Evolutionary conservation across 2,888 invertebrate genomes (phyloP), one percentile per base, ranked within the genome.

Genomic region (Drosophila melanosoma): DNA sequence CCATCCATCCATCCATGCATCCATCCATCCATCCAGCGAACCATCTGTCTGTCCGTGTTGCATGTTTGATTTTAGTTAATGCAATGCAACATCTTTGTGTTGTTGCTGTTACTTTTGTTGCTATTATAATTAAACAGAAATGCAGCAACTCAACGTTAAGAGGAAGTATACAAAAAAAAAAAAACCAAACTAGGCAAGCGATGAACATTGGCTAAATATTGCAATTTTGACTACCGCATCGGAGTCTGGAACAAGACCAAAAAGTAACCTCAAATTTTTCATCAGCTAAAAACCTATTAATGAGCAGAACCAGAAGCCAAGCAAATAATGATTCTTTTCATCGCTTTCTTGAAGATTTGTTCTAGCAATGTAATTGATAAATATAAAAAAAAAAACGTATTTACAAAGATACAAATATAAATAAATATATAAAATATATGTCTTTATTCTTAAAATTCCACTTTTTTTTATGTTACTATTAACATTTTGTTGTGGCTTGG

Each of bases 1-100:
- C 35, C 52, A 57, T 66, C 66, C 63, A 33, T 62, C 23, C 35
- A 7, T 35, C n/a, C 53, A 56, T 66, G 58, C 63, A 32, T 61
- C 2, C 48, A 45, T 40, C 56, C 48, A 26, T 35, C 64, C 38
- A 26, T 53, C 59, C 62, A 53, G 26, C 71, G 26, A 54, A 11
- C 60, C 32, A 60, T 60, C 69, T 66, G 74, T 74, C 79, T 68
- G 80, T 77, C 59, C 69, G 69, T 60, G 84, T 83, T 83, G 87
- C 87, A 83, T 87, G 89, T 82, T 89, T 85, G 74, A 73, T 84
- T 89, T 76, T 53, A 69, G 75, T 71, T 78, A 72, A 77, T 89
- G 85, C 76, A 82, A 75, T 76, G 85, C 85, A 72, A 80, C 76
- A 85, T 85, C 81, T 87, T 64, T 63, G 62, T 10, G 35, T 5